Evolutionary conservation across 2,888 invertebrate genomes (phyloP).

Genomic region (Xylota segnis): DNA sequence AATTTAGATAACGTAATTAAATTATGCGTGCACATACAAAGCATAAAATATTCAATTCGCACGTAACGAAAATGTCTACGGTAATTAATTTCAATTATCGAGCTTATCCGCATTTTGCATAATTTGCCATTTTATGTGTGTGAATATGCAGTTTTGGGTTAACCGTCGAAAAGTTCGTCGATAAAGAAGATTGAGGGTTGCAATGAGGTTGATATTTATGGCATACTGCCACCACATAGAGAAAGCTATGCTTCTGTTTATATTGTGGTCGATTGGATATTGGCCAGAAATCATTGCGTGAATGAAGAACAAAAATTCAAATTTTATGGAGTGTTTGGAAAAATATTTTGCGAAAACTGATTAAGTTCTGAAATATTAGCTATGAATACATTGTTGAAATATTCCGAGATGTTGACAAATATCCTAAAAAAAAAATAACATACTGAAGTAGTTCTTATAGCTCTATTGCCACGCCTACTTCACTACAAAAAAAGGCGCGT

Average conservation of each 20-base stretch:
- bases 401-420: too few species aligned
- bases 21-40: conserved; percentile 77
- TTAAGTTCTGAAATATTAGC: too few species aligned
- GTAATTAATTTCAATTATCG: conserved; percentile 79
- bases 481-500: too few species aligned
- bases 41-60: conserved; percentile 77
- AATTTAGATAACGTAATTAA: conserved; percentile 78
- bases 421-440: too few species aligned
- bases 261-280: conserved; percentile 56
- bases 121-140: conserved; percentile 75
- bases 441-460: too few species aligned
- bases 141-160: conserved; percentile 66
- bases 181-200: conserved; percentile 56
- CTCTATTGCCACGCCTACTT: too few species aligned
- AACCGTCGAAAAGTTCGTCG: conserved; percentile 54
- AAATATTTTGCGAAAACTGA: background rate
- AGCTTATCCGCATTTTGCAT: conserved; percentile 78
- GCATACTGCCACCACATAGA: conserved; percentile 20
- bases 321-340: background rate
- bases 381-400: too few species aligned
- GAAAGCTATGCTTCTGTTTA: conserved; percentile 49
- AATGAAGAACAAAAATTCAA: background rate
- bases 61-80: conserved; percentile 76
- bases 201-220: conserved; percentile 18
- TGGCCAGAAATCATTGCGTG: conserved; percentile 54